A percentile compares a stretch with the other conserved stretches of the same genome.
Evolutionary conservation across 2,113 vertebrate genomes (phyloP).

Genomic region (Gnathonemus echidnorhynchus): DNA sequence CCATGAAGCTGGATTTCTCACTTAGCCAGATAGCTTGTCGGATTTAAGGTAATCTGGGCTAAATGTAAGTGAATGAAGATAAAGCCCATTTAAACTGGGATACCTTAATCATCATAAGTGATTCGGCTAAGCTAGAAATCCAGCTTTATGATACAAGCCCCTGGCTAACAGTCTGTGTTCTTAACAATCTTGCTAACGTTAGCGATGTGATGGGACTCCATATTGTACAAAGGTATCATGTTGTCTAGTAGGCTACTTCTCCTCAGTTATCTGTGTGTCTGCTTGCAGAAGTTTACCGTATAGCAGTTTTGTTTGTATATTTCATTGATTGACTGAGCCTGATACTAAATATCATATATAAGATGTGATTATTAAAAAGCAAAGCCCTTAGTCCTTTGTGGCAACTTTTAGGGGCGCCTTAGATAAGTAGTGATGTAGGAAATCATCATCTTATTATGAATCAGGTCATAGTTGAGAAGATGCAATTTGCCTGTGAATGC

Average conservation of each 20-base stretch:
- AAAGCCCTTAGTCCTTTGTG: not conserved
- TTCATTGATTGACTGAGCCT: not conserved
- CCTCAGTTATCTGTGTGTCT: not conserved
- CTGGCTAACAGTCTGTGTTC: not conserved
- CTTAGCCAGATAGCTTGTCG: not conserved
- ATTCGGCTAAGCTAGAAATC: not conserved
- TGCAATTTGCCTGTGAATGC: not conserved
- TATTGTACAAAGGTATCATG: not conserved
- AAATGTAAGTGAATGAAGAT: not conserved
- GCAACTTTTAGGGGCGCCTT: not conserved
- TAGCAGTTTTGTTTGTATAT: not conserved
- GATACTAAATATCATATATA: not conserved
- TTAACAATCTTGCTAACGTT: not conserved
- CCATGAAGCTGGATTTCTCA: not conserved
- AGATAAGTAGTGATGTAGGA: not conserved
- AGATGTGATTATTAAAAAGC: not conserved
- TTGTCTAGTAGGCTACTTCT: not conserved
- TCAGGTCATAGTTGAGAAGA: conserved; percentile 1
- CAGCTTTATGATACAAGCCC: not conserved
- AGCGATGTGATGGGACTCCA: not conserved
- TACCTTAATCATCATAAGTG: not conserved
- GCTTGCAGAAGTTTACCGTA: not conserved
- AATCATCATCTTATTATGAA: not conserved
- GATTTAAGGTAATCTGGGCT: not conserved
- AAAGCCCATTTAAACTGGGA: not conserved